A percentile compares a stretch with the other conserved stretches of the same genome.
Evolutionary conservation across 2,797 vertebrate species (phyloP).

Genomic region (Nannoperca australis): DNA sequence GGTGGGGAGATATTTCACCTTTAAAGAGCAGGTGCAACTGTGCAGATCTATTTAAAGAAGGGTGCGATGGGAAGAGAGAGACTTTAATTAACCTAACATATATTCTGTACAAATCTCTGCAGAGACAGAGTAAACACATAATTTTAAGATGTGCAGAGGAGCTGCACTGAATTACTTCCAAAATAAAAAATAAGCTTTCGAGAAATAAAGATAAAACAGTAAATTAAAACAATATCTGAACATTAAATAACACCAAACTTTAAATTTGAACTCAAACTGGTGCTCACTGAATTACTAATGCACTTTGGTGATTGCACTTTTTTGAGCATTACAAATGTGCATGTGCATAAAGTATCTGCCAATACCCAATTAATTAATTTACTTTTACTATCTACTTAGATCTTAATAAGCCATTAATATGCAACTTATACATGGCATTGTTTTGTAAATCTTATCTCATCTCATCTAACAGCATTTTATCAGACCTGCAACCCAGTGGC

Average conservation of each 20-base stretch:
- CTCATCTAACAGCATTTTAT: no score
- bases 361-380: neutral
- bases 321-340: neutral
- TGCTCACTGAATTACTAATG: neutral
- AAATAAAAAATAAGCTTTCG: slow-evolving; percentile 24
- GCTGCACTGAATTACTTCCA: neutral
- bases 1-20: slow-evolving; percentile 20
- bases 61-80: neutral
- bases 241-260: neutral
- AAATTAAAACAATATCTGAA: slow-evolving; percentile 13
- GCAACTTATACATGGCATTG: no score
- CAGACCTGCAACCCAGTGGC: no score
- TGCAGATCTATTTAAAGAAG: neutral
- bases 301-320: neutral
- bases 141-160: slow-evolving; percentile 1
- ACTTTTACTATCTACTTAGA: neutral
- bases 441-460: no score
- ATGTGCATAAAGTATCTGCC: neutral
- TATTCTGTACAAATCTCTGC: neutral
- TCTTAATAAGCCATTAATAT: no score
- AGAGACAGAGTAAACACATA: slow-evolving; percentile 1
- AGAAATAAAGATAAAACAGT: slow-evolving; percentile 1
- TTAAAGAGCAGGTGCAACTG: slow-evolving; percentile 17
- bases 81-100: slow-evolving; percentile 23
- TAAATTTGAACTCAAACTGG: slow-evolving; percentile 1